phyloP scores from a whole-genome alignment of 2,113 vertebrate species.

The Gila orcuttii region DNA sequence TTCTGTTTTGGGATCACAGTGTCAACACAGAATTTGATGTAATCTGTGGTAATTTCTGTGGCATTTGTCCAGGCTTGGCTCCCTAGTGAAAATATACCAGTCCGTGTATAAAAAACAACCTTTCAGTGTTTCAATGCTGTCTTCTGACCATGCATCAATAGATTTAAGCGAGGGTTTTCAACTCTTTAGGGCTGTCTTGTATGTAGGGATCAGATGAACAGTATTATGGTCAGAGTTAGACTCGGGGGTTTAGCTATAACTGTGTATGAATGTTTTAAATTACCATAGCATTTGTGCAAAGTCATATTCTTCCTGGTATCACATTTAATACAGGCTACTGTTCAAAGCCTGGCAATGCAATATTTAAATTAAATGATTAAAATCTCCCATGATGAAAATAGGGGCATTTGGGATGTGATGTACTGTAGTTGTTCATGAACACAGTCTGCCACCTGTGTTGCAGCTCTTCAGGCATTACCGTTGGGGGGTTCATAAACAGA shows the following conservation, averaged over 20 bases:
- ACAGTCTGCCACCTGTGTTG: background rate
- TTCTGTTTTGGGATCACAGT: no score
- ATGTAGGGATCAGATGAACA: background rate
- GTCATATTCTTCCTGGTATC: no score
- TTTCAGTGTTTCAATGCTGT: background rate
- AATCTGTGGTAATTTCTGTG: background rate
- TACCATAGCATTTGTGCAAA: no score
- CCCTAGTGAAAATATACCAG: background rate
- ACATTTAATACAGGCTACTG: no score
- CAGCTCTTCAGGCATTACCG: background rate
- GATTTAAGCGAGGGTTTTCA: background rate
- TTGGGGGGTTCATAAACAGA: background rate
- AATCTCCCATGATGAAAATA: background rate
- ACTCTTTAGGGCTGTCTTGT: background rate
- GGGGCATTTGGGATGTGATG: background rate
- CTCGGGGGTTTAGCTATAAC: background rate
- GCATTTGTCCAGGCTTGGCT: background rate
- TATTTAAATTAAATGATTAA: background rate
- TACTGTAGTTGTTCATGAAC: background rate
- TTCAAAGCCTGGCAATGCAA: no score
- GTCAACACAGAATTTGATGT: background rate
- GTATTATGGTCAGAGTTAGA: background rate
- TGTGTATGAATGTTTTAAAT: no score
- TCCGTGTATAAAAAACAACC: background rate
- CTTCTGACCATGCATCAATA: background rate